Evolutionary conservation across 2,113 vertebrate species (phyloP), one percentile per base, ranked within the genome.

Genomic region (Corvus moneduloides): DNA sequence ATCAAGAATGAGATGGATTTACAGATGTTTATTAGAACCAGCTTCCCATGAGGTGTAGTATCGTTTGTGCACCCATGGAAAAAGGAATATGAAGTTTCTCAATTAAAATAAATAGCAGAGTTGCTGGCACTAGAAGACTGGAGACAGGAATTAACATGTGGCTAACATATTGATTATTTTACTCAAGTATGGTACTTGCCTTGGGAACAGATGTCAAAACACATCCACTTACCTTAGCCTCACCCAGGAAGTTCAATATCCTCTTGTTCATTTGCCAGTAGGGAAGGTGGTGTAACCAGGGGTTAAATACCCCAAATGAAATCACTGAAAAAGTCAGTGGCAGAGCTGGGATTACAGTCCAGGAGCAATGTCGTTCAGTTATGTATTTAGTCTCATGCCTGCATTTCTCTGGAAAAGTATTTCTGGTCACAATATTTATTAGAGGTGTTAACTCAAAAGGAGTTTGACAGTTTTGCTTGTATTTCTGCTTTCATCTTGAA

Each of bases 401-500:
- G 32, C 3, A 11, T 51, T 75, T 82, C 28, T 64, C 66, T 90
- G 63, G 59, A 86, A 59, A 68, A 82, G 14, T 63, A 63, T 90
- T 95, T 89, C 90, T 94, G 74, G n/a, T 69, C 46, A 54, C 33
- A 82, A 0, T 39, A 15, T 78, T 72, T 54, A 11, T 81, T 71
- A 59, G 52, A 86, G 28, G 63, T 71, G 54, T 83, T 78, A 92
- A 79, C 37, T 46, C 37, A 46, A 76, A 93, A 59, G n/a, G 76
- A 82, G 26, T 62, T 66, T 79, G 89, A 82, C 55, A 73, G 66
- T 52, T 82, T 33, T 12, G 21, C 74, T 73, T 82, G 33, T 54
- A 55, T 68, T 94, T 81, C 52, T 95, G 37, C 67, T 92, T 95
- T 75, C 28, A 82, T 69, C 87, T 51, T 63, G 27, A 73, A 91